Base-by-base conservation (phyloP, 2,888 invertebrate species). In the Tortrix viridana region DNA sequence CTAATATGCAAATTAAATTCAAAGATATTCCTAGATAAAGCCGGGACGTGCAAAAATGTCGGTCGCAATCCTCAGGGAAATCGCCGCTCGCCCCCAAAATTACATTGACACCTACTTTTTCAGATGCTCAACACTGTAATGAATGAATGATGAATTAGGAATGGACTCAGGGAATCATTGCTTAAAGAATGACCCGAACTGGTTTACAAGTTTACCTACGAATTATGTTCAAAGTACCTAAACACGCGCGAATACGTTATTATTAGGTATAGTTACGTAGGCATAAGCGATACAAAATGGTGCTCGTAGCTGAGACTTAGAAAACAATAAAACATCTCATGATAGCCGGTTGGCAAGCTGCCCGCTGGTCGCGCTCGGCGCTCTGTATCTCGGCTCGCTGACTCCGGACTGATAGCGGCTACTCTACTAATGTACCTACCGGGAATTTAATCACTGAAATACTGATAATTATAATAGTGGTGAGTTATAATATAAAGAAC, bases 271-370 rank as follows among this genome's bases (percentile, higher is more conserved):
- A 41, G 3, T 32, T 32, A 3, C 32, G 12, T 32, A 32, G 32
- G 32, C 32, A 41, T 3, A 12, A 38, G 14, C 41, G 41, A 41
- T 5, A 6, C 37, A 6, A 50, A 37, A 19, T 37, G 14, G 18
- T 32, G 49, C 32, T 50, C 9, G 26, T 18, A 3, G 5, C 37
- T 14, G 20, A 19, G 50, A 50, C 50, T 53, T 22, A 38, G 44
- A 22, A 22, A 52, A 37, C 32, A 16, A 50, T 44, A 52, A 37
- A 47, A 37, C 37, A 38, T 37, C 9, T 52, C 32, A 37, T 14
- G 59, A 59, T 59, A 52, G 12, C 32, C 46, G 46, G 52, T 53
- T 60, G 60, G 60, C 60, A 37, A 23, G 52, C 37, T 46, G 52
- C 52, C 46, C 23, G 37, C 16, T 22, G 32, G 26, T 22, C 49